phyloP scores from a whole-genome alignment of 2,888 invertebrate species.

The Cryptus viduatorius region DNA sequence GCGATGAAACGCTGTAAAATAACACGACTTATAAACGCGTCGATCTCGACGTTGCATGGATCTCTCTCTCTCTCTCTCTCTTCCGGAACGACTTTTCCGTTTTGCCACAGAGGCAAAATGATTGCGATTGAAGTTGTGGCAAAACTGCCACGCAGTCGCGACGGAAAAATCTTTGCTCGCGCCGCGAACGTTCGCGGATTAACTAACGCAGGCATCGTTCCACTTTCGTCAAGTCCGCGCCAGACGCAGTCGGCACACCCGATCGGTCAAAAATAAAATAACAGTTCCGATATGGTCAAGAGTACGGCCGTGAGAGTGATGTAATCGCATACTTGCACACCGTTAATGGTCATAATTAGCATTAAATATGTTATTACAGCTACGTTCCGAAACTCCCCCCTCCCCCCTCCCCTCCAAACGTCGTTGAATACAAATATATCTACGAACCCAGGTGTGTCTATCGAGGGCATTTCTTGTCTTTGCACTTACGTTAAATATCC shows the following conservation, averaged over 20 bases:
- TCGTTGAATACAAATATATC: conserved; percentile 51
- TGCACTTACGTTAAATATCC: conserved; percentile 26
- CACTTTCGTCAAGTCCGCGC: conserved; percentile 68
- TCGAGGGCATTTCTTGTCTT: conserved; percentile 60
- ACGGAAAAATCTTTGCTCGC: conserved; percentile 27
- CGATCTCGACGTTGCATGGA: conserved; percentile 26
- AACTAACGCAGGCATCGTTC: conserved; percentile 50
- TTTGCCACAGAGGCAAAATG: neutral
- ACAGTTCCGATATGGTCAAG: conserved; percentile 70
- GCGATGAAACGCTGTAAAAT: conserved; percentile 37
- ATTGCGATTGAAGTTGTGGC: neutral
- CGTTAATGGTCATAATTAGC: conserved; percentile 77
- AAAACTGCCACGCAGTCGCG: conserved; percentile 18
- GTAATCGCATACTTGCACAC: conserved; percentile 71
- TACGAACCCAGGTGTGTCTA: conserved; percentile 68
- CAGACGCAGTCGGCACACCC: conserved; percentile 32
- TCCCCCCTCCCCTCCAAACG: neutral
- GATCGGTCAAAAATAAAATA: conserved; percentile 39
- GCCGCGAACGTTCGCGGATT: conserved; percentile 11
- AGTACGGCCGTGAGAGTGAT: conserved; percentile 71
- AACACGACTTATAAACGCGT: neutral
- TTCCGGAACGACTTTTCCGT: conserved; percentile 57
- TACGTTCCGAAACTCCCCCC: conserved; percentile 26
- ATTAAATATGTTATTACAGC: conserved; percentile 75
- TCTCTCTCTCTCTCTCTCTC: conserved; percentile 24